These are phyloP conservation scores for Troides oblongomaculatus DNA, from an alignment of 2,888 invertebrate genomes.

Conservation along the genomic window DNA sequence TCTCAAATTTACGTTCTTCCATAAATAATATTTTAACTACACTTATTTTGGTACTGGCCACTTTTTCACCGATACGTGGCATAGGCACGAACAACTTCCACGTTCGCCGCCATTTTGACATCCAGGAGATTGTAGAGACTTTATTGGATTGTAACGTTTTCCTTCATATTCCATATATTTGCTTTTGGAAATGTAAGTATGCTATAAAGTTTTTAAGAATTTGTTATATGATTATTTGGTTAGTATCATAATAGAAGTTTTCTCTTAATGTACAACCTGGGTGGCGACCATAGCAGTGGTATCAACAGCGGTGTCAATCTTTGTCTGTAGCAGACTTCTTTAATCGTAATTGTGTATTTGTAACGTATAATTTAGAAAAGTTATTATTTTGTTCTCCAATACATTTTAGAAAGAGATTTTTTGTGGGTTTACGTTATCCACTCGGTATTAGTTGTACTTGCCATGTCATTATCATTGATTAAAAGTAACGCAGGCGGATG, in stretches of 20 bases:
- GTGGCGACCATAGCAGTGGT: conserved; percentile 75
- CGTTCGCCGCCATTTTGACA: conserved; percentile 91
- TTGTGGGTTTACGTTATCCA: conserved; percentile 22
- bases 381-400: not conserved
- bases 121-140: conserved; percentile 85
- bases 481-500: conserved; percentile 67
- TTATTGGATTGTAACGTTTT: conserved; percentile 85
- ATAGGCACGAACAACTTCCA: conserved; percentile 87
- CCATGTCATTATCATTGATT: conserved; percentile 80
- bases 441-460: conserved; percentile 55
- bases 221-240: conserved; percentile 13
- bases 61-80: conserved; percentile 86
- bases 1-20: not conserved
- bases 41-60: conserved; percentile 62
- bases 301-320: conserved; percentile 79
- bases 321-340: conserved; percentile 42
- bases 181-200: conserved; percentile 78
- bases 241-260: conserved; percentile 1
- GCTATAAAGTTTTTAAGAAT: conserved; percentile 12
- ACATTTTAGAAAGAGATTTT: not conserved
- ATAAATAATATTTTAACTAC: conserved; percentile 12
- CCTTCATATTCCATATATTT: conserved; percentile 79
- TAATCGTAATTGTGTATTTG: conserved; percentile 36
- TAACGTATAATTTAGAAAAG: not conserved
- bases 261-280: conserved; percentile 49